Evolutionary conservation across 2,113 vertebrate species (phyloP), one percentile per base, ranked within the genome.

Genomic region (Myiozetetes cayanensis): DNA sequence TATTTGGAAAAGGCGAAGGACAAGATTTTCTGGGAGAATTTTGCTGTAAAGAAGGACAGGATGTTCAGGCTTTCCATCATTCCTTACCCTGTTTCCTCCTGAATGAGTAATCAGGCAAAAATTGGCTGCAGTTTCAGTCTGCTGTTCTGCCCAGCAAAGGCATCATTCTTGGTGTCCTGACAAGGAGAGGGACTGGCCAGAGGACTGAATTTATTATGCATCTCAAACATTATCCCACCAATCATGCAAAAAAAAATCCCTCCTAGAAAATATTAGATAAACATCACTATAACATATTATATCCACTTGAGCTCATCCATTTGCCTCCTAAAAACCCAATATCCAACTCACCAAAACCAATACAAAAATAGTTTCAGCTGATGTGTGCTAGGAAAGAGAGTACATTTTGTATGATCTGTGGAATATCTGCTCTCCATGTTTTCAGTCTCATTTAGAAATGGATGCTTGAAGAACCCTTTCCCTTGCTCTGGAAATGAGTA

Each of bases 21-120:
- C 9, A 10, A 49, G 49, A n/a, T 37, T 81, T 91, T n/a, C 81
- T 82, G 85, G 43, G 55, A 33, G 59, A 22, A 33, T 53, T 79
- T 87, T 79, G 39, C 43, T 53, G 2, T 43, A 5, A 62, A 70
- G 82, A 28, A 83, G 62, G 31, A 82, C 81, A 73, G 62, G 85
- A 62, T 87, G 84, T 93, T 91, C 81, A 80, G 27, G 44, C 62
- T 94, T 85, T 82, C 87, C 67, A 50, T 95, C 81, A 18, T 58
- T 55, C 41, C 78, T 31, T 31, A 43, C 49, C 61, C 80, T 1
- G 0, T 83, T 93, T 76, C 74, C 62, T 82, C 65, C 62, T 43
- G 91, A 83, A 78, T 93, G 87, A 90, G 76, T 78, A 91, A 91
- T 77, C 62, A 66, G 74, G 44, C 85, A 11, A 59, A 46, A 85